phyloP scores from a whole-genome alignment of 2,888 invertebrate species.

The Caenorhabditis sp. region DNA sequence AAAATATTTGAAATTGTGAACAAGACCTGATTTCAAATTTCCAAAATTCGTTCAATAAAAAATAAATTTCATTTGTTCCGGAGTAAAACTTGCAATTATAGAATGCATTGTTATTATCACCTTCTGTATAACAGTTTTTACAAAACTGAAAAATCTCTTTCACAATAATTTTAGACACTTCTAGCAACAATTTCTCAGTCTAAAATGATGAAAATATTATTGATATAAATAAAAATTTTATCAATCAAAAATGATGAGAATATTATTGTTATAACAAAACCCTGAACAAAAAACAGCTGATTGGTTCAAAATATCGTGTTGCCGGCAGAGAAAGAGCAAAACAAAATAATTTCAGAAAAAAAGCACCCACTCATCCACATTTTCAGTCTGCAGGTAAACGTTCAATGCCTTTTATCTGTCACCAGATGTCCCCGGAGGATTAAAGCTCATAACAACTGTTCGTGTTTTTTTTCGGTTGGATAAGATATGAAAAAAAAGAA shows the following conservation, averaged over 20 bases:
- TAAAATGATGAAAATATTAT: no score
- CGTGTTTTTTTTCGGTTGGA: constrained; percentile 20
- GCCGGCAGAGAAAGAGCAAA: background rate
- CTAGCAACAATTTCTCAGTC: no score
- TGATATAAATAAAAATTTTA: no score
- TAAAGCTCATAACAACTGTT: constrained; percentile 46
- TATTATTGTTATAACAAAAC: background rate
- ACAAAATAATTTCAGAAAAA: constrained; percentile 22
- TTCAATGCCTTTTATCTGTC: constrained; percentile 14
- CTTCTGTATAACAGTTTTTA: no score
- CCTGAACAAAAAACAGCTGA: constrained; percentile 14
- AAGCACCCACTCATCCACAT: constrained; percentile 26
- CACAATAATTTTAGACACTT: no score
- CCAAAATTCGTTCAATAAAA: no score
- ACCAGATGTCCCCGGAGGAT: constrained; percentile 31
- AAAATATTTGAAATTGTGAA: no score
- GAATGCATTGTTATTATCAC: no score
- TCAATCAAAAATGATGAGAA: background rate
- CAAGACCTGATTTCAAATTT: no score
- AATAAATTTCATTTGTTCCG: no score
- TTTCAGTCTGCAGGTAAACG: background rate
- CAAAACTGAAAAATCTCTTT: no score
- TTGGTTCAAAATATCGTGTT: constrained; percentile 23
- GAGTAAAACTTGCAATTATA: no score
- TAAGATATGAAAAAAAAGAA: background rate